phyloP scores from a whole-genome alignment of 2,888 invertebrate species.

The Idaea straminata region DNA sequence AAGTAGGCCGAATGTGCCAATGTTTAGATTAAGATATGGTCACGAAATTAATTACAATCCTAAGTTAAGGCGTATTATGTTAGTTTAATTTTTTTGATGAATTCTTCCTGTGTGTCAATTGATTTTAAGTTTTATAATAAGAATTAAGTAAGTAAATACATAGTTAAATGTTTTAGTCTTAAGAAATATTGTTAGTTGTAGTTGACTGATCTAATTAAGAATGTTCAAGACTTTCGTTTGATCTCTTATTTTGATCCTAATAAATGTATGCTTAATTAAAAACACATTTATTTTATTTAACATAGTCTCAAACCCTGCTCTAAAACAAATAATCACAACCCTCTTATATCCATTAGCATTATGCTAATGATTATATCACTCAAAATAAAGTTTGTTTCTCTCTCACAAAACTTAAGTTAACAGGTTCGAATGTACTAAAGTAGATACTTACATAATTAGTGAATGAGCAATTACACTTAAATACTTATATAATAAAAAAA shows the following conservation, averaged over 20 bases:
- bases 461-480: too few species aligned
- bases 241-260: constrained; percentile 67
- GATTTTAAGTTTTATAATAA: constrained; percentile 20
- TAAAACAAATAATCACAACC: not conserved
- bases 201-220: constrained; percentile 70
- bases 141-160: constrained; percentile 29
- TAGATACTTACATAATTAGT: too few species aligned
- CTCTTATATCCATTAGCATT: not conserved
- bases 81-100: constrained; percentile 41
- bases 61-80: constrained; percentile 31
- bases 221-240: constrained; percentile 76
- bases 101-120: constrained; percentile 60
- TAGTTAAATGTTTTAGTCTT: constrained; percentile 12
- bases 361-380: not conserved
- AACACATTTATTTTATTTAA: constrained; percentile 24
- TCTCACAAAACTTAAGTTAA: too few species aligned
- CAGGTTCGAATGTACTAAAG: too few species aligned
- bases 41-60: constrained; percentile 20
- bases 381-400: not conserved
- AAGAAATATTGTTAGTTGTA: constrained; percentile 28
- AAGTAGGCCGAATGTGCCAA: constrained; percentile 76
- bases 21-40: constrained; percentile 29
- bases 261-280: constrained; percentile 39
- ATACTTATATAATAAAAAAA: too few species aligned
- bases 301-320: constrained; percentile 6